Base-by-base conservation (phyloP, 2,888 invertebrate genomes). In the Parthenolecanium corni region DNA sequence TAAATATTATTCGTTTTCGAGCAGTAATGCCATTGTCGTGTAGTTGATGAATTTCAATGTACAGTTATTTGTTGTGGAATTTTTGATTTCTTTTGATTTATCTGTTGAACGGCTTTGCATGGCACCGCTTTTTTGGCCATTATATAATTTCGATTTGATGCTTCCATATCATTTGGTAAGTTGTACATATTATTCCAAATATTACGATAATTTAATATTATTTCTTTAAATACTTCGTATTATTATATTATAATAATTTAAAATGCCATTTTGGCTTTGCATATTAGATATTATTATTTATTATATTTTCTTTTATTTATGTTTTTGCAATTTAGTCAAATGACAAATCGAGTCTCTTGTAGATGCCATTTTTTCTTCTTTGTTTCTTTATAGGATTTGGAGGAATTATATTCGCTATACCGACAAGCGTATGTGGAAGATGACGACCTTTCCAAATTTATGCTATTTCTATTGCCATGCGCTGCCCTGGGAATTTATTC, bases 361-460 rank as follows among this genome's bases (percentile, higher is more conserved):
- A 31, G 31, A 31, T 31, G 31, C 31, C 31, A 31, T 31, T 25
- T 52, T 25, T 9, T 31, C 5, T 16, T 16, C 18, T 25, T 46
- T 58, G 24, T 58, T 46, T 52, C 51, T 49, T 62, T 62, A 21
- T 62, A 52, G 51, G 62, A 62, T 40, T 40, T 52, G 62, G 36
- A 62, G 24, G 52, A 42, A 51, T 21, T 24, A 12, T 51, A 52
- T 40, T 4, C 51, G 49, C 31, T 42, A 31, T 58, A 58, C 49
- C 47, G 31, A 31, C 58, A 58, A 58, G 58, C 58, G 42, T 58
- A 58, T 36, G 49, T 31, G 46, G 49, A 44, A 9, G 56, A 58
- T 16, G 58, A 58, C 31, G 49, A 58, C 58, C 31, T 46, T 0
- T 58, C 46, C 9, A 20, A 46, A 25, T 36, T 18, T 18, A 16